Base-by-base conservation (phyloP, 1,140 invertebrate species). In the Samia ricini region DNA sequence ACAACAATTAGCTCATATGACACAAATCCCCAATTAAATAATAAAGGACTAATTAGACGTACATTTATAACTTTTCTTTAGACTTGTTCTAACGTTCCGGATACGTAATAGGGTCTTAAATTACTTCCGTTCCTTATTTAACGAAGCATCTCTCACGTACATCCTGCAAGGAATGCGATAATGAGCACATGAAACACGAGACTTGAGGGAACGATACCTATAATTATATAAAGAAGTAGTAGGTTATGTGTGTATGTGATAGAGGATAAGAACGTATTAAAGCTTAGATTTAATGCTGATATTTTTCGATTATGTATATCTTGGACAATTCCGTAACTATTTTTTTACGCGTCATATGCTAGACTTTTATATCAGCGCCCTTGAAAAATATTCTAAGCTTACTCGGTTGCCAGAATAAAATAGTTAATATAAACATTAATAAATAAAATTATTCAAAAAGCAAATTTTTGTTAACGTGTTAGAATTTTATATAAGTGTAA, bases 51-150 rank as follows among this genome's bases (percentile, higher is more conserved):
- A 21, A 22, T 21, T 21, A 52, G 50, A 22, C 4, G 8, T 22
- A 22, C 12, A 22, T 52, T 21, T 21, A 52, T 12, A 22, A 52
- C 8, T 22, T 10, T 12, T 52, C 22, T 15, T 15, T 23, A 15
- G 12, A 22, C 50, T 23, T 12, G 1, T 52, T 15, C 8, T 8
- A 21, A 52, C 50, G 19, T 22, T 22, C 7, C 20, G 10, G 20
- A 22, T 52, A 23, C 22, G 10, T 52, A 52, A 52, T 23, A 52
- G 50, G 19, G 10, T 20, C 50, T 52, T 23, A 52, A 23, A 52
- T 52, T 52, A 52, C 50, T 52, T 52, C 50, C 50, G 7, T 52
- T 52, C 50, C 50, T 22, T 21, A 20, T 52, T 52, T 52, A 52
- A 52, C 19, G 50, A 52, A 52, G 8, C 20, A 23, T 22, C 20